phyloP scores from a whole-genome alignment of 2,888 invertebrate genomes.

The Nysson spinosus region DNA sequence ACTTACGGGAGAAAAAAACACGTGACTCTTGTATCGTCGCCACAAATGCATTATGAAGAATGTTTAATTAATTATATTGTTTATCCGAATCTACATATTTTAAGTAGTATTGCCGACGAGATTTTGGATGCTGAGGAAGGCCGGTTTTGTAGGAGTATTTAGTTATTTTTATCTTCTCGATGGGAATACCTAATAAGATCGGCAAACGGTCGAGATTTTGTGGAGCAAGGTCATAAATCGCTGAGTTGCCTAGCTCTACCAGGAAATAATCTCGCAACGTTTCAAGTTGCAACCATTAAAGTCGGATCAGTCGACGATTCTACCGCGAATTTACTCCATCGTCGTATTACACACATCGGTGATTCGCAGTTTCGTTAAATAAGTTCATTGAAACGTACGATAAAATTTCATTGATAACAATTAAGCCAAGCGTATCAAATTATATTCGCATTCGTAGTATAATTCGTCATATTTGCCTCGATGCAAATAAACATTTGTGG shows the following conservation, averaged over 20 bases:
- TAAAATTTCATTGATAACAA: background rate
- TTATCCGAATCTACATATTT: too few relatives aligned
- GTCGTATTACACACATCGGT: conserved; percentile 2
- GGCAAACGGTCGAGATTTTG: conserved; percentile 36
- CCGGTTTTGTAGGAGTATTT: background rate
- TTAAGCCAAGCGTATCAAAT: background rate
- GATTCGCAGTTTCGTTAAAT: background rate
- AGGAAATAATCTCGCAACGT: conserved; percentile 40
- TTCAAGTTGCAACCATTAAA: conserved; percentile 47
- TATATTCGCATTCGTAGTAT: too few relatives aligned
- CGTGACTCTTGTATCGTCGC: too few relatives aligned
- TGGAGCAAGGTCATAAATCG: conserved; percentile 36
- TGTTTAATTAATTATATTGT: too few relatives aligned
- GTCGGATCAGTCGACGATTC: conserved; percentile 30
- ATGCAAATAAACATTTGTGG: too few relatives aligned
- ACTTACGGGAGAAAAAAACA: too few relatives aligned
- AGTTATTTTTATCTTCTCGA: conserved; percentile 1
- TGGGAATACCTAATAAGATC: conserved; percentile 37
- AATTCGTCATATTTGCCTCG: too few relatives aligned
- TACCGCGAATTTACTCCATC: conserved; percentile 28
- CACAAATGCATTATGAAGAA: too few relatives aligned
- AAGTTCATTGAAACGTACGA: conserved; percentile 26
- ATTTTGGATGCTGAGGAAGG: background rate
- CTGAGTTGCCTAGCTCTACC: conserved; percentile 26
- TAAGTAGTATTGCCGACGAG: too few relatives aligned